Conservation (phyloP, 2,113 vertebrate genomes). For the Pomatostomus ruficeps region DNA sequence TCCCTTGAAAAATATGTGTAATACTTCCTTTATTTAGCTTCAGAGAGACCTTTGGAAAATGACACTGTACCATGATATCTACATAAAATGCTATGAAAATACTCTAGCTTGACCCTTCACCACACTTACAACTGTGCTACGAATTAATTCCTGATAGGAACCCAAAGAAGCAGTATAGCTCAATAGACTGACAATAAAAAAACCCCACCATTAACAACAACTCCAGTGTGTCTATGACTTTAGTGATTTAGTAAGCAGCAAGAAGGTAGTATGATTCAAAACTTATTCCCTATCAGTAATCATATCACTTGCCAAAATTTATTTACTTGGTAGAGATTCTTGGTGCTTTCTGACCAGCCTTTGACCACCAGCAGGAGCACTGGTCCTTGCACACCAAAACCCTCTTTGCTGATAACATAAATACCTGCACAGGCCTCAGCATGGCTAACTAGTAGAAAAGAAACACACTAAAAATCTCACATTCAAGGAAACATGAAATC, state of each 20-base stretch:
- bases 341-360: neutral
- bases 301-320: neutral
- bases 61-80: neutral
- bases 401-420: neutral
- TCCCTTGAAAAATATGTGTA: neutral
- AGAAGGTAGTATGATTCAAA: neutral
- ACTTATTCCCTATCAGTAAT: neutral
- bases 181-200: neutral
- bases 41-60: neutral
- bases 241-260: neutral
- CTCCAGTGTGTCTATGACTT: neutral
- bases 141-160: neutral
- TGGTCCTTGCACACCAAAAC: neutral
- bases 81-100: neutral
- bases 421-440: neutral
- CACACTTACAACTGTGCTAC: neutral
- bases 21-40: neutral
- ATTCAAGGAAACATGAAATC: neutral
- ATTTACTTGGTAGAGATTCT: neutral
- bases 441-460: neutral
- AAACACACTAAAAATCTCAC: neutral
- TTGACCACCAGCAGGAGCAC: neutral
- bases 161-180: neutral
- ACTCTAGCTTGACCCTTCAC: neutral
- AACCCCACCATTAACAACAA: rapidly evolving